Evolutionary conservation across 2,797 vertebrate genomes (phyloP), one percentile per base, ranked within the genome.

Genomic region (Todus mexicanus): DNA sequence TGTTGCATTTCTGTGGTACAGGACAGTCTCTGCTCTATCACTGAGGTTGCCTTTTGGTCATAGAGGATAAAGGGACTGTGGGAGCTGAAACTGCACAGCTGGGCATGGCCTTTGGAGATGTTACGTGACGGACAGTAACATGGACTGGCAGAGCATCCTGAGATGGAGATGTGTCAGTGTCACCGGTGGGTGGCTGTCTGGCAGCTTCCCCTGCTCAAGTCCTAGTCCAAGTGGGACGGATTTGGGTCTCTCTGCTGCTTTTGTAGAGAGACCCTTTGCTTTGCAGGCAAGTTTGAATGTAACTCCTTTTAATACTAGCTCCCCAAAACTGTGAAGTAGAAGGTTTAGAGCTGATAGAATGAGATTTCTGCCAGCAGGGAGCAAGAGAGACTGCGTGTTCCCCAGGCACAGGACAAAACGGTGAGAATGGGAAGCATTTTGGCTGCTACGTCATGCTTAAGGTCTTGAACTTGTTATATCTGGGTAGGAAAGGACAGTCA

Each of bases 111-210:
- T 80, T 12, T 60, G 59, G 53, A 23, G 23, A 4, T 64, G 23
- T 9, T 63, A 59, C 20, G 5, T 48, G 42, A 57, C 42, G 74
- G 42, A 27, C 18, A 15, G 54, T 20, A 70, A 23, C 9, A 3
- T 7, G 23, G 6, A 4, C 56, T 59, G 56, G 37, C 19, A 37
- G 26, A n/a, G 40, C 29, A 21, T 64, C 29, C n/a, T 84, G 79
- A 42, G 42, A 7, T 42, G 53, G 47, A 54, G 53, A 66, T 71
- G 61, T 11, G 61, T 11, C 37, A 23, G 51, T 11, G 50, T 51
- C 47, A 25, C 0, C 0, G 4, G 11, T 5, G 13, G 12, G n/a
- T 75, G 68, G 9, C 27, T 63, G 29, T n/a, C n/a, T n/a, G n/a
- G n/a, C n/a, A n/a, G n/a, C 14, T 35, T 6, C 33, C 51, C 21